Evolutionary conservation across 2,797 vertebrate species (phyloP).

Genomic region (Ceyx erithaca): DNA sequence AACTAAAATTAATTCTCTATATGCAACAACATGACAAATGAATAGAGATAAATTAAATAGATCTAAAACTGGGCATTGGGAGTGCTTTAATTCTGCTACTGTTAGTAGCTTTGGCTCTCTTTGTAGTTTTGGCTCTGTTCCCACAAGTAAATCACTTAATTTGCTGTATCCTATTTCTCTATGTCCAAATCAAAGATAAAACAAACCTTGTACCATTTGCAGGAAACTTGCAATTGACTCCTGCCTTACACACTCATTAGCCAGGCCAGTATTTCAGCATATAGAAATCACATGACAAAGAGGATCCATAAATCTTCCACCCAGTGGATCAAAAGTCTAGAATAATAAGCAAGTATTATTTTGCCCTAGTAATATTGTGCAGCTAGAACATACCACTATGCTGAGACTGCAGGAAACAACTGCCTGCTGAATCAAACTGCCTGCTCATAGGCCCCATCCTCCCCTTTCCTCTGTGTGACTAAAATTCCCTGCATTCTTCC

Average conservation of each 20-base stretch:
- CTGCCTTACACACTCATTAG: neutral
- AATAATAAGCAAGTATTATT: neutral
- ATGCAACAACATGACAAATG: neutral
- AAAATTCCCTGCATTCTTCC: neutral
- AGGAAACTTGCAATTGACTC: neutral
- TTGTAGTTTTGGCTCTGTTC: neutral
- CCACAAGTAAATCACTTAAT: neutral
- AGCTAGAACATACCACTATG: neutral
- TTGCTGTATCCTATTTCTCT: neutral
- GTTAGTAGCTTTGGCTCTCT: neutral
- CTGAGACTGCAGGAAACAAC: neutral
- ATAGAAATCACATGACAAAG: neutral
- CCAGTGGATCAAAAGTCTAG: neutral
- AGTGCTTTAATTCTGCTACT: neutral
- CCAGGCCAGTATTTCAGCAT: neutral
- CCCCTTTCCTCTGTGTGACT: neutral
- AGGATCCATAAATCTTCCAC: neutral
- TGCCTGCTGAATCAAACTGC: neutral
- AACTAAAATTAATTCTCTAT: neutral
- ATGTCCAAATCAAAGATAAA: neutral
- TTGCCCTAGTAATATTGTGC: neutral
- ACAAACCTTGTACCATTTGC: neutral
- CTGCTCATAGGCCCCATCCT: rapidly evolving
- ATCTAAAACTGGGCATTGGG: neutral
- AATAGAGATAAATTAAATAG: neutral